Conservation (phyloP, 2,888 invertebrate genomes). For the Hemaris fuciformis region DNA sequence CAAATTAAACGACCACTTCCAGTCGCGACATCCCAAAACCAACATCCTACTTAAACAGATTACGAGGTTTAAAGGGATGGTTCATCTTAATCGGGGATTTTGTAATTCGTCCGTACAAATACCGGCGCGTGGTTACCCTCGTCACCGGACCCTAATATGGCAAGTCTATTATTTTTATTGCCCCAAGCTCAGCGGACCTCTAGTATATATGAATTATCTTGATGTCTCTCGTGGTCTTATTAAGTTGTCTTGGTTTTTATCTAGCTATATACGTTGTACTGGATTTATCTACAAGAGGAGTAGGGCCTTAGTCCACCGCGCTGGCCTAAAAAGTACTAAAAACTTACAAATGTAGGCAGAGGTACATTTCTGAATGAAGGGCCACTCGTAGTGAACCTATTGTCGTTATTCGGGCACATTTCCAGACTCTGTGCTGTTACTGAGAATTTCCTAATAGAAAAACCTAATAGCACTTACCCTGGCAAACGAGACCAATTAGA, state of each 20-base stretch:
- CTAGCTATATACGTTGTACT: no score
- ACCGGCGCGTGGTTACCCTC: neutral
- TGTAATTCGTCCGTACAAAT: constrained; percentile 1
- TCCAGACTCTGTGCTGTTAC: no score
- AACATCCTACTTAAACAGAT: neutral
- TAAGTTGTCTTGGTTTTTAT: neutral
- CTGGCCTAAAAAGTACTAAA: no score
- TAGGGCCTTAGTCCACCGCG: no score
- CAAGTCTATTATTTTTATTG: constrained; percentile 4
- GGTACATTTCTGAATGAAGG: no score
- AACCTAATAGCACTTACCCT: no score
- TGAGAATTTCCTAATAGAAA: no score
- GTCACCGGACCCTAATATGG: neutral
- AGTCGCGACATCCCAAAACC: neutral
- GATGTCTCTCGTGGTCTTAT: neutral
- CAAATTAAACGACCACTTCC: neutral
- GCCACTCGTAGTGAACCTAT: no score
- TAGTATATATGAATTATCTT: neutral
- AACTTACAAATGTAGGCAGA: no score
- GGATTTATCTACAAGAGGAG: no score
- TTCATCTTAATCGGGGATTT: constrained; percentile 4
- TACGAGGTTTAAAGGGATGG: neutral
- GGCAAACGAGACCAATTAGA: no score
- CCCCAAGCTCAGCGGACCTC: neutral
- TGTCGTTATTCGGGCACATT: no score